These are phyloP conservation scores for Pharmacophagus antenor DNA, from an alignment of 2,888 invertebrate genomes.

Conservation along the genomic window DNA sequence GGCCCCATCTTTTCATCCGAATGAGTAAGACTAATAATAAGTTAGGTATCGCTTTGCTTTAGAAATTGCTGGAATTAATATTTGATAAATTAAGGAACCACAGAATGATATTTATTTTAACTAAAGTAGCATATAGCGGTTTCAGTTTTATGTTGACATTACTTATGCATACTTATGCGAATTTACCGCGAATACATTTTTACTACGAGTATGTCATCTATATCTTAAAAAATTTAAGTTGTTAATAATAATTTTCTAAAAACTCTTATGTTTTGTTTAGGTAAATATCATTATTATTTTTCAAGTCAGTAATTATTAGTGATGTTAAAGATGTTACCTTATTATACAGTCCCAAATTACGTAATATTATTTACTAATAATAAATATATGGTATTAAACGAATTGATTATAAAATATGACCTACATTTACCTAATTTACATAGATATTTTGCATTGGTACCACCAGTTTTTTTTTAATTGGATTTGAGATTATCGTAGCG, in stretches of 20 bases:
- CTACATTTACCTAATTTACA: too few species aligned
- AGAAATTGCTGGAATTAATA: slow-evolving; percentile 36
- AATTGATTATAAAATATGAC: too few species aligned
- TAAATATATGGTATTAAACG: too few species aligned
- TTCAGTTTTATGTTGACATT: not conserved
- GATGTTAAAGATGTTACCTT: too few species aligned
- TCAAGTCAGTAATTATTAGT: too few species aligned
- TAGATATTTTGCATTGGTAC: too few species aligned
- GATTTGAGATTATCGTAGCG: too few species aligned
- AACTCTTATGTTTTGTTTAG: not conserved
- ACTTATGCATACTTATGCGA: not conserved
- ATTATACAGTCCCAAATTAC: too few species aligned
- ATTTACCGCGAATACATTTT: not conserved
- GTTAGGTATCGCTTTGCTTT: slow-evolving; percentile 37
- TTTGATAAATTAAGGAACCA: slow-evolving; percentile 34
- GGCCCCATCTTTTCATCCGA: slow-evolving; percentile 55
- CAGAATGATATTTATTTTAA: not conserved
- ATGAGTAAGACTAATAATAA: slow-evolving; percentile 46
- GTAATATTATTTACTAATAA: too few species aligned
- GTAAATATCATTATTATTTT: not conserved
- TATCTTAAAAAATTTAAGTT: not conserved
- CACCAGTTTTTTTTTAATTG: too few species aligned
- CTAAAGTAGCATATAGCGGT: not conserved
- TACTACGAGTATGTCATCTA: too few species aligned
- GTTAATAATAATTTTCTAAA: not conserved